phyloP scores from a whole-genome alignment of 2,113 vertebrate species.

The Cyanoderma ruficeps region DNA sequence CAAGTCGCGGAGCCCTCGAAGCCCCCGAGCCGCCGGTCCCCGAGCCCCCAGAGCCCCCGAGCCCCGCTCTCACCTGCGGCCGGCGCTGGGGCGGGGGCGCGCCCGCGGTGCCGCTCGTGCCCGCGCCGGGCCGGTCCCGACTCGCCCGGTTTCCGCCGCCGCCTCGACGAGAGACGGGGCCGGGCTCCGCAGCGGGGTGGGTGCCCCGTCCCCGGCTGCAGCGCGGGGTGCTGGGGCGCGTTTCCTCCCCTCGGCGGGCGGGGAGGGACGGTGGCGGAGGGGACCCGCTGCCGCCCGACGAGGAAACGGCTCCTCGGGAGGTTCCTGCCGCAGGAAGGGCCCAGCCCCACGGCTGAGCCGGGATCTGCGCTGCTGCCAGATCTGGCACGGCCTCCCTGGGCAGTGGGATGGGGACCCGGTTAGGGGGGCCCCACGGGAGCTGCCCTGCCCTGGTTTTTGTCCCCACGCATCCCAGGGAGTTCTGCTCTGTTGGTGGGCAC shows the following conservation, averaged over 20 bases:
- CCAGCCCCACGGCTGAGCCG: not conserved
- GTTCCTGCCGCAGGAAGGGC: conserved; percentile 61
- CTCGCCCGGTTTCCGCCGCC: conserved; percentile 31
- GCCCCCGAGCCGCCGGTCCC: fast-evolving
- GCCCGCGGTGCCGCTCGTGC: not conserved
- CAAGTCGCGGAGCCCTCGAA: fast-evolving
- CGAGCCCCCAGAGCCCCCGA: not conserved
- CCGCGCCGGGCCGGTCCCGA: not conserved
- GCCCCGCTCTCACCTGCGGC: not conserved
- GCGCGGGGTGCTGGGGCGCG: not conserved
- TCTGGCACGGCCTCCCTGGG: not conserved
- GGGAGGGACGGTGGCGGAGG: not conserved
- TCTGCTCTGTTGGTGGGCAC: not conserved
- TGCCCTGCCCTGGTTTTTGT: not conserved
- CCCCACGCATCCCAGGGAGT: not conserved
- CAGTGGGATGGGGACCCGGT: not conserved
- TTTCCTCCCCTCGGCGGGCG: not conserved
- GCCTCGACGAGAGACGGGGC: not conserved
- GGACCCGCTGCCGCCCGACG: not conserved
- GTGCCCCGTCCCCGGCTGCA: not conserved
- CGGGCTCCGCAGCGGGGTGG: not conserved
- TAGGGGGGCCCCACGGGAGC: not conserved
- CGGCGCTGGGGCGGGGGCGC: not conserved
- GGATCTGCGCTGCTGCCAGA: not conserved
- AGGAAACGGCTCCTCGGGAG: conserved; percentile 44